Base-by-base conservation (phyloP, 2,888 invertebrate species). In the Amphipoea lucens region DNA sequence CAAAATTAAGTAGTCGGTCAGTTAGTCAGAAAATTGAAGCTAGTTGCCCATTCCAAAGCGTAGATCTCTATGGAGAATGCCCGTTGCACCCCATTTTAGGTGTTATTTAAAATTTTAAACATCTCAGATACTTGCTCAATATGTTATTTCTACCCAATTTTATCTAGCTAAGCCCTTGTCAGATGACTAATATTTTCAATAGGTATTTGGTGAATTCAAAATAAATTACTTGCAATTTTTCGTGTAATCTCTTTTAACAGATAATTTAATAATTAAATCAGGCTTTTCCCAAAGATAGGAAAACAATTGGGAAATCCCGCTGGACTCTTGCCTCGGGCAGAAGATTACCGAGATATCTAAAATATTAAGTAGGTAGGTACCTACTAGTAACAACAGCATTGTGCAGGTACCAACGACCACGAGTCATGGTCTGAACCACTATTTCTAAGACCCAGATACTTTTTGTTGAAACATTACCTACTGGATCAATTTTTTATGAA, bases 201-300 rank as follows among this genome's bases (percentile, higher is more conserved):
- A 45, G 12, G 48, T 48, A 40, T 36, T 75, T 40, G 0, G 4
- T 51, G 4, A 42, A 29, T 63, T 40, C 29, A 29, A 29, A 17
- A 36, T 29, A 12, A 57, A 48, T 42, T 23, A 45, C 4, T 40
- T 40, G 29, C 57, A 40, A 62, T 36, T 40, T 48, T 78, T 17
- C 11, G 6, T 62, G 5, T n/a, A 60, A 82, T 82, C 36, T 67
- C 17, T 20, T 36, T 69, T 51, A 23, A 11, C 51, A 72, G 40
- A 62, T 29, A 7, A 29, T n/a, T 62, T 40, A 4, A 69, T 69
- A 36, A 76, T 60, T 42, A 11, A 65, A 54, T 66, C 65, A n/a
- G 77, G 69, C 20, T 76, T 81, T 81, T 66, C 65, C 65, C 12
- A 48, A 60, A 65, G 77, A 83, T 78, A 83, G 4, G 12, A 42